These are phyloP conservation scores for Antheraea pernyi DNA, from an alignment of 1,140 invertebrate species.

Conservation along the genomic window DNA sequence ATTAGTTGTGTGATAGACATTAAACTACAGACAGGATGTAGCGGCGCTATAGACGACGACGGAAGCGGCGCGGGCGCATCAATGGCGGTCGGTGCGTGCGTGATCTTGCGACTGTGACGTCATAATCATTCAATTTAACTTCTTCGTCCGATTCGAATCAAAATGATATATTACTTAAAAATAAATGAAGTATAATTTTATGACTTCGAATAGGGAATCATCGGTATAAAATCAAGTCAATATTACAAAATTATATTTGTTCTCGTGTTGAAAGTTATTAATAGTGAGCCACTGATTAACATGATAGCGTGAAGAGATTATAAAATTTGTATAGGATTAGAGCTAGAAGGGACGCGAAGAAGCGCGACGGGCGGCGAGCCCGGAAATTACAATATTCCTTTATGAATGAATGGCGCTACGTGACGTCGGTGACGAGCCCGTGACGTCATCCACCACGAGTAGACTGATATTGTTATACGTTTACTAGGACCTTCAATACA, in stretches of 20 bases:
- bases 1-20: conserved; percentile 29
- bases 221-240: too few relatives aligned
- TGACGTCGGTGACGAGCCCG: conserved; percentile 36
- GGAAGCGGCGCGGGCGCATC: conserved; percentile 51
- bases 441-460: conserved; percentile 36
- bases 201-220: too few relatives aligned
- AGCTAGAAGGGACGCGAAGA: conserved; percentile 22
- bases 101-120: conserved; percentile 28
- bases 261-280: neutral
- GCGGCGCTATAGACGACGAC: conserved; percentile 51
- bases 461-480: neutral
- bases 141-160: neutral
- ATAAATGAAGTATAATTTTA: too few relatives aligned
- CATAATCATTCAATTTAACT: conserved; percentile 27
- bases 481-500: neutral
- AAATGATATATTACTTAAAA: neutral
- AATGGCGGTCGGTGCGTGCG: conserved; percentile 30
- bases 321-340: conserved; percentile 15
- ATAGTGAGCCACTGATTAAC: neutral
- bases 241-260: neutral
- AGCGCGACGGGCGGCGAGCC: conserved; percentile 23
- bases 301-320: conserved; percentile 9
- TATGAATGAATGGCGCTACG: conserved; percentile 58
- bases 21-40: conserved; percentile 54
- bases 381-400: conserved; percentile 63